A percentile compares a stretch with the other conserved stretches of the same genome.
Conservation (phyloP, 2,888 invertebrate species). For the Phyto melanocephala region DNA sequence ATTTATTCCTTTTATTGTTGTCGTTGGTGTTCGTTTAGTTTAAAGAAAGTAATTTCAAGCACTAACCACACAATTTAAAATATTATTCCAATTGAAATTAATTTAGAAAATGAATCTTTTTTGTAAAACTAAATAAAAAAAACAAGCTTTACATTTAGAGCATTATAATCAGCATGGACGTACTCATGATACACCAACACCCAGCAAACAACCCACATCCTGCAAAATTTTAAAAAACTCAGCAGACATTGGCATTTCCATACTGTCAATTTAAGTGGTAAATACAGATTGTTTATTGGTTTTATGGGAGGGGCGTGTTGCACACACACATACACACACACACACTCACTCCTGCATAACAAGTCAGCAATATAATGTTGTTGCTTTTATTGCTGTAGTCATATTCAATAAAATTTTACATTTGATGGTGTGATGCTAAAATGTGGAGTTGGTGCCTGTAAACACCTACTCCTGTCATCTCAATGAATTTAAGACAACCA, state of each 20-base stretch:
- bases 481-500: constrained; percentile 46
- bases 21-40: background rate
- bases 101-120: constrained; percentile 58
- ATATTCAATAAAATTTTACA: constrained; percentile 53
- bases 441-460: constrained; percentile 51
- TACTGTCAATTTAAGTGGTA: constrained; percentile 65
- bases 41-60: constrained; percentile 53
- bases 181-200: constrained; percentile 14
- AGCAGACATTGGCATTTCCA: constrained; percentile 56
- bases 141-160: background rate
- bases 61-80: constrained; percentile 64
- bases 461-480: constrained; percentile 60
- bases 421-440: constrained; percentile 56
- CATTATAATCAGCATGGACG: constrained; percentile 8
- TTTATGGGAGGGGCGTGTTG: constrained; percentile 61
- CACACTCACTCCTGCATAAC: background rate
- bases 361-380: background rate
- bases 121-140: background rate
- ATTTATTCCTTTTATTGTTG: no score
- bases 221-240: background rate
- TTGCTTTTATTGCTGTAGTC: background rate
- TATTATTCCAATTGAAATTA: constrained; percentile 64
- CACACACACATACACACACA: constrained; percentile 12
- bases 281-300: constrained; percentile 61
- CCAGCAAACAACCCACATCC: constrained; percentile 44